Percentiles rank a stretch among this genome's conserved stretches.
phyloP scores from a whole-genome alignment of 2,888 invertebrate genomes.

The Schrankia costaestrigalis region DNA sequence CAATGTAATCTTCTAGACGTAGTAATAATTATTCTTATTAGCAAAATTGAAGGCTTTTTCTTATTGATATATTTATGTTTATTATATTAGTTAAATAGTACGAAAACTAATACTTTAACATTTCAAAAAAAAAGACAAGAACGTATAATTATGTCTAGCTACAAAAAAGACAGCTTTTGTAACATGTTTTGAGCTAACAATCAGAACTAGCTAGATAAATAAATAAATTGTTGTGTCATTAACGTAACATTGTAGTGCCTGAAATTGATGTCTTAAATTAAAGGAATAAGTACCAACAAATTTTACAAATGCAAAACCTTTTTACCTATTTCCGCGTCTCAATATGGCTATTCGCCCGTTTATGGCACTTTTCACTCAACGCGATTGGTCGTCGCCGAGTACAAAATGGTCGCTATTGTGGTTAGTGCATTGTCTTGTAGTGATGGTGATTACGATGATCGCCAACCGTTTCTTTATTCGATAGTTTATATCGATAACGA shows the following conservation, averaged over 20 bases:
- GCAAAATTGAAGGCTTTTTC: no score
- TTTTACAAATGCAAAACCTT: constrained; percentile 37
- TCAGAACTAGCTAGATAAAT: no score
- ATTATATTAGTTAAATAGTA: no score
- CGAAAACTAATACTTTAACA: no score
- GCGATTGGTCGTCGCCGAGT: constrained; percentile 62
- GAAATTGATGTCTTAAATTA: neutral
- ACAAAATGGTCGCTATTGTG: constrained; percentile 50
- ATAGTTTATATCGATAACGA: constrained; percentile 35
- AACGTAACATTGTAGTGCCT: neutral
- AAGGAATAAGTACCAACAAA: constrained; percentile 8
- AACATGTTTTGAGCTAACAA: no score
- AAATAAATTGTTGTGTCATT: no score
- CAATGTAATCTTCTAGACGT: no score
- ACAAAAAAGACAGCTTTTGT: no score
- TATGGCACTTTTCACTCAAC: constrained; percentile 78
- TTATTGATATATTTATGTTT: no score
- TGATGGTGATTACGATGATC: constrained; percentile 32
- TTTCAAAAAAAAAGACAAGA: no score
- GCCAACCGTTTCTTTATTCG: constrained; percentile 32
- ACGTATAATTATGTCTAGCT: no score
- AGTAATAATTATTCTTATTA: no score
- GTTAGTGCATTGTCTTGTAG: constrained; percentile 67
- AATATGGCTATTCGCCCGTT: constrained; percentile 54
- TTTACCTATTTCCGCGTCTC: constrained; percentile 37